Evolutionary conservation across 2,888 invertebrate genomes (phyloP), one percentile per base, ranked within the genome.

Genomic region (Gastracanthus pulcherrimus): DNA sequence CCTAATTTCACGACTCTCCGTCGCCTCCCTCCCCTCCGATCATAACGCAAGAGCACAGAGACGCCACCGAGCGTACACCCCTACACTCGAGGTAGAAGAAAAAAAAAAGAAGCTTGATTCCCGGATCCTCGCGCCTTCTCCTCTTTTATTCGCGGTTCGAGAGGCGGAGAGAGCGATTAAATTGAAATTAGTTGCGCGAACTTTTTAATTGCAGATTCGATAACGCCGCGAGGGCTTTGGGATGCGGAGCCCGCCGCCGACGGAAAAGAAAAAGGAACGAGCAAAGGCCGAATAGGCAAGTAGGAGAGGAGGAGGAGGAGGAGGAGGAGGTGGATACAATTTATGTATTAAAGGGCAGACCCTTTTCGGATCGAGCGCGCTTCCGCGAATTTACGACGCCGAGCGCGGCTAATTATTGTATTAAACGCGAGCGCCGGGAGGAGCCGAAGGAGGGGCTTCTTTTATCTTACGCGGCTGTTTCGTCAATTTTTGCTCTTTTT

Each of bases 191-290:
- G 89, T 89, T 87, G 86, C 82, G 76, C 83, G 84, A 90, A 90
- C 89, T 90, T 90, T 90, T 90, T 90, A 90, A 90, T 90, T 90
- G 90, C 89, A 87, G 88, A 90, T 90, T 89, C 89, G 89, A 90
- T 90, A 89, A 88, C 87, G 86, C 85, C 82, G 81, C 71, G n/a
- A n/a, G 76, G 82, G 81, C 69, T 66, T 58, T 58, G 36, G 23
- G 29, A 64, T 62, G 6, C 23, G 19, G 13, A 26, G 13, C 41
- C n/a, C n/a, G n/a, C n/a, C n/a, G n/a, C n/a, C n/a, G n/a, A 45
- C 34, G 11, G 26, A 1, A 45, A 45, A 11, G 31, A 79, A 58
- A 13, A 76, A 70, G n/a, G 29, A 1, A 19, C 31, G 23, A n/a
- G 77, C 1, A 31, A 48, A 13, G 34, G 51, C 36, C 13, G 45